Evolutionary conservation across 2,888 invertebrate species (phyloP).

Genomic region (Phania funesta): DNA sequence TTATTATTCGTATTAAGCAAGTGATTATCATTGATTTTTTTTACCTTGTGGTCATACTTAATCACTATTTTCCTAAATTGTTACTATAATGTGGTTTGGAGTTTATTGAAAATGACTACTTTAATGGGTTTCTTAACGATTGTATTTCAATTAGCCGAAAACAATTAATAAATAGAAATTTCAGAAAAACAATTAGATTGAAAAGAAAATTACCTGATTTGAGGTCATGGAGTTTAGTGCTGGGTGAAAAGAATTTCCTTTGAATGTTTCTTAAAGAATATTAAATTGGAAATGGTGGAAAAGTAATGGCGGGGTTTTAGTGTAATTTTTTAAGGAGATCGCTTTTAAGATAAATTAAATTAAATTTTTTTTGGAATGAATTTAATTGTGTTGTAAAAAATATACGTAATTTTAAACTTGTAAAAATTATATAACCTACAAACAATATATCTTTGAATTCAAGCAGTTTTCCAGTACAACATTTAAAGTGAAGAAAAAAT

Average conservation of each 20-base stretch:
- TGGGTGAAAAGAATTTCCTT: neutral
- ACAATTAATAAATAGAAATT: slow-evolving; percentile 48
- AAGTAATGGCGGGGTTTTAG: neutral
- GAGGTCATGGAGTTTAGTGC: slow-evolving; percentile 10
- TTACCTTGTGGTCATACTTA: slow-evolving; percentile 6
- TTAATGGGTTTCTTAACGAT: slow-evolving; percentile 36
- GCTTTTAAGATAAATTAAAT: too few relatives aligned
- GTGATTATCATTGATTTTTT: slow-evolving; percentile 42
- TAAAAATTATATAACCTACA: too few relatives aligned
- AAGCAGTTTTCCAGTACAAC: too few relatives aligned
- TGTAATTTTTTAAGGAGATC: too few relatives aligned
- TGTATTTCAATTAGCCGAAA: slow-evolving; percentile 35
- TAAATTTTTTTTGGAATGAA: too few relatives aligned
- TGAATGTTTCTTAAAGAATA: neutral
- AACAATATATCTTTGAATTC: too few relatives aligned
- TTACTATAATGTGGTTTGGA: slow-evolving; percentile 10
- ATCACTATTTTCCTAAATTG: neutral
- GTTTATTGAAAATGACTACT: neutral
- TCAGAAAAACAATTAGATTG: slow-evolving; percentile 29
- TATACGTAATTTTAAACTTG: too few relatives aligned
- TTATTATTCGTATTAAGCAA: slow-evolving; percentile 12
- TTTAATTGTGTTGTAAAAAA: too few relatives aligned
- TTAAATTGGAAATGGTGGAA: neutral
- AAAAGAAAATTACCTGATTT: slow-evolving; percentile 18
- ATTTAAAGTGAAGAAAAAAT: too few relatives aligned